Evolutionary conservation across 2,113 vertebrate genomes (phyloP).

Genomic region (Lepidiolamprologus cunningtoni): DNA sequence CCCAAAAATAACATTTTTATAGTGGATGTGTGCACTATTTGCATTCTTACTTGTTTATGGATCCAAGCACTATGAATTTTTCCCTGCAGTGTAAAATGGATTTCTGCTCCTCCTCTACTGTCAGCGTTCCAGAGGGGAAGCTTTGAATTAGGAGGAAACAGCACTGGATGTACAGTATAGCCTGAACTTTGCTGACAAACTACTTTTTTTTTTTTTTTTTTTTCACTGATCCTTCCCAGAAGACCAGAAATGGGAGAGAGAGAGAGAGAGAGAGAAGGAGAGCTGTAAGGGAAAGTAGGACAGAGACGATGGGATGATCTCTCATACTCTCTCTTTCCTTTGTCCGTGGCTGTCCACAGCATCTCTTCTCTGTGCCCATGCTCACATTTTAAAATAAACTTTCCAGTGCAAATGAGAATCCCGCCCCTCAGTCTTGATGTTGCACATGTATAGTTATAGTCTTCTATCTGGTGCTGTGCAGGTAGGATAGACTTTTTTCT

Average conservation of each 20-base stretch:
- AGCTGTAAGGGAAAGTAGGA: conserved; percentile 35
- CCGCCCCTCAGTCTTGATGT: not conserved
- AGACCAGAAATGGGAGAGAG: conserved; percentile 9
- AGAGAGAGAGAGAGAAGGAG: not conserved
- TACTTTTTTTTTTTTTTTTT: not conserved
- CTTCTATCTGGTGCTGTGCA: not conserved
- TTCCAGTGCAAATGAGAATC: not conserved
- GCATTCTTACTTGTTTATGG: not conserved
- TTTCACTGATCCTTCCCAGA: conserved; percentile 35
- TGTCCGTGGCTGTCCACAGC: not conserved
- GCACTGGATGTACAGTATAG: not conserved
- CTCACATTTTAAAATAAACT: not conserved
- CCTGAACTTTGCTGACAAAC: conserved; percentile 26
- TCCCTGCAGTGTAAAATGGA: not conserved
- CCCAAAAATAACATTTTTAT: not conserved
- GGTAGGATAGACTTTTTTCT: not conserved
- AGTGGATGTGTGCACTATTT: not conserved
- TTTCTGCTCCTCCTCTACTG: not conserved
- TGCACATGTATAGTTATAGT: not conserved
- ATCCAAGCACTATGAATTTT: not conserved
- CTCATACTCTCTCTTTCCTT: not conserved
- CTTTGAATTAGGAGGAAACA: conserved; percentile 13
- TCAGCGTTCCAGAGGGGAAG: not conserved
- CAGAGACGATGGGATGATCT: conserved; percentile 1
- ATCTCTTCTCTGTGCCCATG: not conserved